Evolutionary conservation across 2,888 invertebrate species (phyloP), one percentile per base, ranked within the genome.

Genomic region (Lepidochrysops patricia): DNA sequence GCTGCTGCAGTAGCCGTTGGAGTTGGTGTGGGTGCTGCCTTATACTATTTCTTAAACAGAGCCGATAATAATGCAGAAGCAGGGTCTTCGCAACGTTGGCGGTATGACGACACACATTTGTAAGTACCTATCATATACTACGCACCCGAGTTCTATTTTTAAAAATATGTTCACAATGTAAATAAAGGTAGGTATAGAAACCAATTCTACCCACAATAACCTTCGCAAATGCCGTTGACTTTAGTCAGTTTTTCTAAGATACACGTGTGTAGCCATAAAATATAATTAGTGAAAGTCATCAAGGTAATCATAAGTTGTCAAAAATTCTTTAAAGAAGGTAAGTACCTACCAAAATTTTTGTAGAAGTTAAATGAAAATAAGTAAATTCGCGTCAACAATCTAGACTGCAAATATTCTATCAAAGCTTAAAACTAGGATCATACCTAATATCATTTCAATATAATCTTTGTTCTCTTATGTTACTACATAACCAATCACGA

Each of bases 21-120:
- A 63, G 83, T 85, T 57, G 85, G 87, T 0, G 81, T 88, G 70
- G 88, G 87, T 57, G 85, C 87, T 2, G 87, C 87, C 19, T 61
- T 88, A 66, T 88, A 84, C 73, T 88, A 88, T 74, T 80, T 79
- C 71, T 83, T 84, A 65, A 84, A 72, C 70, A 66, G 78, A 56
- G 65, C 72, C 26, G 84, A 83, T 63, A 72, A 80, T 32, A 29
- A 54, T 19, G 82, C 82, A 1, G 71, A 75, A 57, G 63, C 70
- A 1, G 77, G 75, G 63, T 76, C 85, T 1, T 71, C 76, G n/a
- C 67, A 70, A n/a, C 67, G 67, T 4, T 84, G 85, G 84, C 63
- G 63, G 2, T 68, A 67, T 62, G 79, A 83, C 49, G 70, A 70
- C 65, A 68, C 73, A 13, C 64, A 65, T 6, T 69, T 71, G 71